Evolutionary conservation across 2,113 vertebrate genomes (phyloP), one percentile per base, ranked within the genome.

Genomic region (Trematomus loennbergii): DNA sequence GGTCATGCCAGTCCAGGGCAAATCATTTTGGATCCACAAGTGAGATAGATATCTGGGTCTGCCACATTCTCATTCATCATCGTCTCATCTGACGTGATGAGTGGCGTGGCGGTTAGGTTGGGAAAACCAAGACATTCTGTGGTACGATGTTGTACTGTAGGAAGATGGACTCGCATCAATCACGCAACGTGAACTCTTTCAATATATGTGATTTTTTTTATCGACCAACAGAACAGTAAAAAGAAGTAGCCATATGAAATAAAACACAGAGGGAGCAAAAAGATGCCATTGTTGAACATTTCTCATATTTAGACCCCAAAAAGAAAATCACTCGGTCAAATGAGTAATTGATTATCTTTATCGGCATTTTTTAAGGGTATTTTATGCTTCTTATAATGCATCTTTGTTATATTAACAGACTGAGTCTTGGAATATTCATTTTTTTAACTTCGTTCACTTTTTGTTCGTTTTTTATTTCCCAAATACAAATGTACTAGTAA

Each of bases 1-100:
- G 87, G 74, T 90, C 85, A 77, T 63, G 64, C 79, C 75, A 84
- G 92, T 88, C 54, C 75, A 84, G 29, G 48, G 59, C 62, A 58
- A 72, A 85, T 55, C 43, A 16, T 46, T 62, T 49, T 60, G 53
- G 50, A 43, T 36, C 65, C 54, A 22, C 45, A 25, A 48, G 66
- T 68, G 49, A 63, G 78, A 73, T 15, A 67, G 69, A 79, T 63
- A 82, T 69, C 61, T 49, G 62, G 60, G 53, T 86, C 77, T 9
- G n/a, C 77, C 67, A 46, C 59, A 64, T 67, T 64, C 53, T 69
- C 77, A 87, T 81, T 83, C 68, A 82, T 89, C 83, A 80, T 88
- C 78, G 45, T 79, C 61, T 75, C 73, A 67, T 70, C 64, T 58
- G 72, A 83, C 74, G 48, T 60, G 85, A 78, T 72, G 81, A 88